Evolutionary conservation across 2,797 vertebrate species (phyloP), one percentile per base, ranked within the genome.

Genomic region (Agapornis canus): DNA sequence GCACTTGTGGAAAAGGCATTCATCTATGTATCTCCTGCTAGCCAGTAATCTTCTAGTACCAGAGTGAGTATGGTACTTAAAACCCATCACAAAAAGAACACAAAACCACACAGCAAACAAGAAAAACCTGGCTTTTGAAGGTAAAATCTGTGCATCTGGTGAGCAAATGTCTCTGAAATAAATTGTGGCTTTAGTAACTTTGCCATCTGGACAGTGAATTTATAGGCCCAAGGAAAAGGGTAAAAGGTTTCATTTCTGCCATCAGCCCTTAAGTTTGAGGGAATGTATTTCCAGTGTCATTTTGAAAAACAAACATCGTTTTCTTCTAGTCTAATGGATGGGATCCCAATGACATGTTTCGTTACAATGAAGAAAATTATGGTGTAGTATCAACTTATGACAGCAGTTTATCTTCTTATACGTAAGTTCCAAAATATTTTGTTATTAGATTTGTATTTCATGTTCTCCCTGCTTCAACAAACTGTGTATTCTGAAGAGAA

Each of bases 321-420:
- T 86, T 96, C 81, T 98, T 98, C 92, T 96, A 99, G 99, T 99
- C 99, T 96, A 99, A 99, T 84, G 99, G 99, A 90, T 99, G 99
- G 99, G 99, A 99, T 98, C 99, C 99, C 95, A 99, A 99, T 95
- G 99, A 99, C 97, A 99, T 99, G 99, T 99, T 99, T 98, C 99
- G 99, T 96, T 99, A 99, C 98, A 99, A 99, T 95, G 99, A 99
- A 97, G 99, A 99, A 98, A 99, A 99, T 95, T 99, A 99, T 75
- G 99, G 99, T 93, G 98, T 99, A 92, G 98, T 99, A 90, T 99
- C 99, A 79, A 99, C 99, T 63, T 99, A 99, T 79, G 99, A 99
- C 98, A 99, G 99, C 98, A 99, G 99, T 98, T 98, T 99, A 85
- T 99, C 99, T 95, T 99, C 99, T 45, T 99, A 99, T 92, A 99